phyloP scores from a whole-genome alignment of 2,797 vertebrate species.

The Arremon aurantiirostris region DNA sequence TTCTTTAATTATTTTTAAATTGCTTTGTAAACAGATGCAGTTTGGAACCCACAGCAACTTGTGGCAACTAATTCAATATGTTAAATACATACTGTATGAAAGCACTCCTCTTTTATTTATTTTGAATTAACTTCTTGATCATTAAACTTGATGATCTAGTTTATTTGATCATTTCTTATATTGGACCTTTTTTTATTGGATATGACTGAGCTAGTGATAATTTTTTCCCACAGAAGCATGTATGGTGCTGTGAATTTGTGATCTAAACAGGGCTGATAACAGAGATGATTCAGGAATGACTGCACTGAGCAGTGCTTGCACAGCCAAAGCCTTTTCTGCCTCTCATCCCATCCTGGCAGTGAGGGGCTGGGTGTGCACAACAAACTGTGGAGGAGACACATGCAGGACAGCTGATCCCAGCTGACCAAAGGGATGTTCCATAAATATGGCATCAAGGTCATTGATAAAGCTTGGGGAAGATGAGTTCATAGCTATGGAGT shows the following conservation, averaged over 20 bases:
- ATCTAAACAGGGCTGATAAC: neutral
- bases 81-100: neutral
- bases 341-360: neutral
- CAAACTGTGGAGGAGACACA: neutral
- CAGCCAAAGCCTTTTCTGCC: neutral
- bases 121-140: neutral
- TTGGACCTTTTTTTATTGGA: neutral
- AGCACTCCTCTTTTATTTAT: neutral
- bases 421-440: neutral
- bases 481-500: neutral
- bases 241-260: neutral
- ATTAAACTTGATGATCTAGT: neutral
- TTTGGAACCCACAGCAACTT: neutral
- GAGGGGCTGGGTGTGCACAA: neutral
- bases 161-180: neutral
- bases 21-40: neutral
- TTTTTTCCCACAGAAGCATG: neutral
- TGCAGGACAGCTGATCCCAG: neutral
- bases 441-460: neutral
- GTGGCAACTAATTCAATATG: neutral
- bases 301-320: neutral
- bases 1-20: too few relatives aligned
- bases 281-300: neutral
- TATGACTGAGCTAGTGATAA: neutral
- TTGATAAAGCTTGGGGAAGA: neutral